Conservation (phyloP, 2,113 vertebrate genomes). For the Perca fluviatilis region DNA sequence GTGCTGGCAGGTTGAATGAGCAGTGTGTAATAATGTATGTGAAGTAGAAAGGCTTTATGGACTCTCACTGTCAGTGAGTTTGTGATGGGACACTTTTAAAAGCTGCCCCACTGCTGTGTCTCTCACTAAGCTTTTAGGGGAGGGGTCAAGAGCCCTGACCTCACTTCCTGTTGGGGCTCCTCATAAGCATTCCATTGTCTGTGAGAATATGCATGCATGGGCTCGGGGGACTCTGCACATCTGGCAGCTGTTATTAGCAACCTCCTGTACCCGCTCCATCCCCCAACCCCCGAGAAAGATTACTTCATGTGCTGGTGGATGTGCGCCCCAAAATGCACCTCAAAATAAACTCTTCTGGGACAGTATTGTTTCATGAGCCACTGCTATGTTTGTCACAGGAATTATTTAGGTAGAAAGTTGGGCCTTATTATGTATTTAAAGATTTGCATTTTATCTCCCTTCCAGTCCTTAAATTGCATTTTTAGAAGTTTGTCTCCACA, state of each 20-base stretch:
- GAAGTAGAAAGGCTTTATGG: constrained; percentile 61
- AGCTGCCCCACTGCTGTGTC: constrained; percentile 62
- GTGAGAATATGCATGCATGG: constrained; percentile 84
- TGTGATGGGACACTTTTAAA: constrained; percentile 69
- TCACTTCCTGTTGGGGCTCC: constrained; percentile 86
- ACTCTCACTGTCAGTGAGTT: constrained; percentile 62
- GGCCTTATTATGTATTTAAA: neutral
- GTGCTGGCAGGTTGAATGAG: constrained; percentile 28
- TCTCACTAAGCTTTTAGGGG: constrained; percentile 70
- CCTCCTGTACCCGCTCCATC: constrained; percentile 50
- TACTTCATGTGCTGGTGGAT: constrained; percentile 53
- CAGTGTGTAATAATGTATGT: constrained; percentile 38
- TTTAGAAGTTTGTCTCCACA: neutral
- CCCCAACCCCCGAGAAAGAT: constrained; percentile 40
- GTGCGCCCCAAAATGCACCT: constrained; percentile 48
- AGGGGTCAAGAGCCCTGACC: constrained; percentile 84
- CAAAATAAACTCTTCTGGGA: constrained; percentile 49
- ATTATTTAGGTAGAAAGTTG: neutral
- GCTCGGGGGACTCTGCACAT: constrained; percentile 84
- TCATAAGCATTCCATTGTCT: constrained; percentile 88
- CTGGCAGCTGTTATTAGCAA: constrained; percentile 86
- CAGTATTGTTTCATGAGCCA: constrained; percentile 31
- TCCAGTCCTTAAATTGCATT: neutral
- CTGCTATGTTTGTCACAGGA: constrained; percentile 4
- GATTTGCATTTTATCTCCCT: neutral